Evolutionary conservation across 2,113 vertebrate species (phyloP).

Genomic region (Grammomys dolichurus): DNA sequence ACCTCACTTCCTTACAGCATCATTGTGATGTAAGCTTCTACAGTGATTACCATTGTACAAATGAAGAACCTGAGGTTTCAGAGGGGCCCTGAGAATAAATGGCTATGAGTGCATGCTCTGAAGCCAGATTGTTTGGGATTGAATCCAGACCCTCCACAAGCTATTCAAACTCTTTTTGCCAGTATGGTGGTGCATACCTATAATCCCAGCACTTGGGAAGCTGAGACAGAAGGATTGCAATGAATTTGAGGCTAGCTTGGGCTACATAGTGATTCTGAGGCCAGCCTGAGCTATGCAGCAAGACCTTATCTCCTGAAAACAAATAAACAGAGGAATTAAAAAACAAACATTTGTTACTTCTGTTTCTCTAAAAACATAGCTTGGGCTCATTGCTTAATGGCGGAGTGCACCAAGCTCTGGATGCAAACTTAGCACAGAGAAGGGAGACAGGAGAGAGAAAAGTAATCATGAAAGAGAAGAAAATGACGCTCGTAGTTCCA

Average conservation of each 20-base stretch:
- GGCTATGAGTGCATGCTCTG: neutral
- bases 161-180: neutral
- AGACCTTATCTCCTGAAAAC: neutral
- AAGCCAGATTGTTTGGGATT: neutral
- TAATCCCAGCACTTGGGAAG: neutral
- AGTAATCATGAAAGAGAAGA: neutral
- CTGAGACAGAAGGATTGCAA: neutral
- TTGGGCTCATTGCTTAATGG: neutral
- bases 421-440: neutral
- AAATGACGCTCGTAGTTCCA: neutral
- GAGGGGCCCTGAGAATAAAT: neutral
- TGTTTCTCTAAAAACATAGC: conserved; percentile 34
- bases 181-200: neutral
- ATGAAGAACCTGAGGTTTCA: neutral
- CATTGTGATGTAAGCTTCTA: neutral
- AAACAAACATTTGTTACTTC: neutral
- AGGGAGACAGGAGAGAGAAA: neutral
- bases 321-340: neutral
- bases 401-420: neutral
- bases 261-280: neutral
- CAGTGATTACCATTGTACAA: neutral
- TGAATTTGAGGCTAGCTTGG: neutral
- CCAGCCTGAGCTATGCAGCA: neutral
- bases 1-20: neutral
- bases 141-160: neutral